phyloP scores from a whole-genome alignment of 2,113 vertebrate species.

The Brienomyrus longianalis region DNA sequence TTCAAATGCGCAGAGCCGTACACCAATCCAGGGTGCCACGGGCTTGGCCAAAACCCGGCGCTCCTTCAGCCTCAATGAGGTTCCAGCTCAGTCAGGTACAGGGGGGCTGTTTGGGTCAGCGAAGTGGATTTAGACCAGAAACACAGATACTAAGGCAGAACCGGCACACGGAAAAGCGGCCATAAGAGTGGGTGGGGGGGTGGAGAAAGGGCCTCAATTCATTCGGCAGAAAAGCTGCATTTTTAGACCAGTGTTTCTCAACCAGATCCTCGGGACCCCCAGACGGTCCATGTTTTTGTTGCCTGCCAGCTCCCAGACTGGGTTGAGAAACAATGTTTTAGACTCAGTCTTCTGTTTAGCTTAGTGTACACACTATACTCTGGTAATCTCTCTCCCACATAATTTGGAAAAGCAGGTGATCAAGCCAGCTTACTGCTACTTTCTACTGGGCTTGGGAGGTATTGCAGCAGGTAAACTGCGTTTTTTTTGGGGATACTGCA shows the following conservation, averaged over 20 bases:
- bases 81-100: not conserved
- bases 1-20: not conserved
- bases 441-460: not conserved
- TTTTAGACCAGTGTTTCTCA: not conserved
- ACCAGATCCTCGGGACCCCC: not conserved
- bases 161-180: not conserved
- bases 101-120: not conserved
- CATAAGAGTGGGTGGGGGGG: not conserved
- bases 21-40: not conserved
- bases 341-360: not conserved
- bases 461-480: not conserved
- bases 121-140: not conserved
- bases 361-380: not conserved
- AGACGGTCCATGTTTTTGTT: not conserved
- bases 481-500: not conserved
- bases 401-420: not conserved
- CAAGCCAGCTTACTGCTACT: not conserved
- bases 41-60: not conserved
- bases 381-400: not conserved
- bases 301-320: not conserved
- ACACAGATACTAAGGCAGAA: not conserved
- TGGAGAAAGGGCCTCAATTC: not conserved
- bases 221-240: not conserved
- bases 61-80: not conserved
- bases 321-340: not conserved